Evolutionary conservation across 2,797 vertebrate species (phyloP), one percentile per base, ranked within the genome.

Genomic region (Allenopithecus nigroviridis): DNA sequence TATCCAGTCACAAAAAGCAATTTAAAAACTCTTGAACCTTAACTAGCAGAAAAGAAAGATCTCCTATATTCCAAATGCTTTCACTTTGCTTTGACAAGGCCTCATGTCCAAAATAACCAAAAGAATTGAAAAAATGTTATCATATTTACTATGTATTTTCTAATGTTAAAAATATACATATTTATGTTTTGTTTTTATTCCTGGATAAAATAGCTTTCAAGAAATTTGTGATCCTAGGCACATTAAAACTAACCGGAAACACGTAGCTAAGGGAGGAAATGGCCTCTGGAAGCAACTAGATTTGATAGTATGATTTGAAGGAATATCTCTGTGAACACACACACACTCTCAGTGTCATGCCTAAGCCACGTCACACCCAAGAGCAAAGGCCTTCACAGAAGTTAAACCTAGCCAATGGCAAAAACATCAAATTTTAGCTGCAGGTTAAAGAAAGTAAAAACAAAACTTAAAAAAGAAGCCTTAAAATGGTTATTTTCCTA

Each of bases 21-120:
- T 53, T 97, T 0, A 97, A 91, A 84, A 98, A 98, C 93, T 97
- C 98, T 84, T 96, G 95, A 98, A 97, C 39, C 92, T 97, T 96
- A 97, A 95, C 74, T 89, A 84, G 84, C 26, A 94, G 46, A 83
- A 87, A 78, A 96, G 57, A 86, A 95, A 70, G 94, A 96, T 41
- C 41, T 91, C 16, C n/a, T 33, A 75, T 75, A 19, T 36, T 46
- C 9, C 28, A 39, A 88, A 28, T 26, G 59, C 3, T 79, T 96
- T 96, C 89, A 88, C 53, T 98, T 98, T 97, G 95, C 53, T 43
- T 0, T 21, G 41, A 59, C 11, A 57, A 94, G 57, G 22, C 28
- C 74, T 96, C 91, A 96, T 74, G 57, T 85, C 24, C 26, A 84
- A 94, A 84, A 94, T 48, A 95, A 96, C 10, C 7, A 92, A 96